A percentile compares a stretch with the other conserved stretches of the same genome.
Conservation (phyloP, 2,113 vertebrate genomes). For the Apus apus region DNA sequence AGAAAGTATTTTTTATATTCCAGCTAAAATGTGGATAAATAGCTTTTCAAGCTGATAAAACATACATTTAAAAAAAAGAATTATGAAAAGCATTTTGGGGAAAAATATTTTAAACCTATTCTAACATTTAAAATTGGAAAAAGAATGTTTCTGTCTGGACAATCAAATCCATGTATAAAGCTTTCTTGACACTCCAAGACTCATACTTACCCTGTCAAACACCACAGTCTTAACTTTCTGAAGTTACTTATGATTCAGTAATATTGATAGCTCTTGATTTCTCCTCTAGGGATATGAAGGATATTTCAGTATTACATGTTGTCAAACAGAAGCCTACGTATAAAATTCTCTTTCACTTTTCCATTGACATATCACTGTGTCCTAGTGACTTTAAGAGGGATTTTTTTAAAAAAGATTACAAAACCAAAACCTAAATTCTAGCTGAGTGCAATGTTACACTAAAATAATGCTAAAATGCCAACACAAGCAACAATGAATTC, state of each 20-base stretch:
- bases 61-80: neutral
- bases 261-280: neutral
- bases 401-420: no score
- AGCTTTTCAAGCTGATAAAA: neutral
- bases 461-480: neutral
- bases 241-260: neutral
- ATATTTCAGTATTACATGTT: neutral
- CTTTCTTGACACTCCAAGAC: neutral
- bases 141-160: neutral
- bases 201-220: neutral
- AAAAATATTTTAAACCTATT: neutral
- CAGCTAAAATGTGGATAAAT: neutral
- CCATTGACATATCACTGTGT: neutral
- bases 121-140: neutral
- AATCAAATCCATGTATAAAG: neutral
- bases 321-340: neutral
- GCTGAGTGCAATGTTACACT: neutral
- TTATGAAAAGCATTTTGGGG: neutral
- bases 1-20: neutral
- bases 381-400: neutral
- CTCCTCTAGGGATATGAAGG: neutral
- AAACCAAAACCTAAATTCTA: neutral
- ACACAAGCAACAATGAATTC: neutral
- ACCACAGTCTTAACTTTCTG: neutral
- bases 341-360: neutral